Conservation (phyloP, 2,113 vertebrate species). For the Cyphomyrus plagiostoma region DNA sequence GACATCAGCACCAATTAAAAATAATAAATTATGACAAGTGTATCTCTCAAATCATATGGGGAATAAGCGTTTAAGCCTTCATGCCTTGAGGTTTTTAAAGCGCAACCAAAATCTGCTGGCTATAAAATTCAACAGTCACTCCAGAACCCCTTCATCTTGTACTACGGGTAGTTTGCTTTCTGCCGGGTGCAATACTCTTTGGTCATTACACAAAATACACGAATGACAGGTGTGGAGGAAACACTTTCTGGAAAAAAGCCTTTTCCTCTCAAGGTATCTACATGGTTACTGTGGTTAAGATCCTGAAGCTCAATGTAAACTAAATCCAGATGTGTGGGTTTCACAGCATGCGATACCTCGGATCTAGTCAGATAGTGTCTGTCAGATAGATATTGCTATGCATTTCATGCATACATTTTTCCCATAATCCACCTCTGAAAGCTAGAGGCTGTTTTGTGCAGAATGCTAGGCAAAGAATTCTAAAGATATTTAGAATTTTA, state of each 20-base stretch:
- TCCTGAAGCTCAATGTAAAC: neutral
- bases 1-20: neutral
- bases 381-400: neutral
- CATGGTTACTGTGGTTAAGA: neutral
- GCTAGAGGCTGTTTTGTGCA: neutral
- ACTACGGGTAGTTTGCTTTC: neutral
- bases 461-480: neutral
- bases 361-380: neutral
- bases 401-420: neutral
- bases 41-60: neutral
- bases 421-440: neutral
- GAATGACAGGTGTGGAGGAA: neutral
- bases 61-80: neutral
- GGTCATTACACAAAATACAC: neutral
- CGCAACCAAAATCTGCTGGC: neutral
- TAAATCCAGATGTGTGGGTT: neutral
- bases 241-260: neutral
- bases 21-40: neutral
- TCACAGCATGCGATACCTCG: neutral
- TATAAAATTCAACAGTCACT: neutral
- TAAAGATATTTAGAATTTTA: neutral
- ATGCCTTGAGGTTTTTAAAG: neutral
- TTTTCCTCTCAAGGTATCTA: neutral
- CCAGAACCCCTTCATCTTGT: neutral
- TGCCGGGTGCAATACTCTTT: neutral